phyloP scores from a whole-genome alignment of 2,888 invertebrate genomes.

The Eupithecia tripunctaria region DNA sequence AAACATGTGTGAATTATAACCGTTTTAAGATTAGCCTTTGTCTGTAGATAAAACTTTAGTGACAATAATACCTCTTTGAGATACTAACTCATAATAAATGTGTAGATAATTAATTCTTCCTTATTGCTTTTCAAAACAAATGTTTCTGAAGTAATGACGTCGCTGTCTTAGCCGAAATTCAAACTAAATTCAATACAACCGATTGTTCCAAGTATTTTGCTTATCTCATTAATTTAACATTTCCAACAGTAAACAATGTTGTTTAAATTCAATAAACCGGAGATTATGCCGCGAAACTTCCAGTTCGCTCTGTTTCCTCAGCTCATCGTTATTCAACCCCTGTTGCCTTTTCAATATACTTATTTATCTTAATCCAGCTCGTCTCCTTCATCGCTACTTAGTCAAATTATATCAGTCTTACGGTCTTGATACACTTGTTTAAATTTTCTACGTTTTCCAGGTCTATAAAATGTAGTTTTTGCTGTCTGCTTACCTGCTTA shows the following conservation, averaged over 20 bases:
- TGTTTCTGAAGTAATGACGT: background rate
- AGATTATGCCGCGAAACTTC: conserved; percentile 9
- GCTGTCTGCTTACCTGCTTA: too few relatives aligned
- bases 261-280: conserved; percentile 17
- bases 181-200: background rate
- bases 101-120: background rate
- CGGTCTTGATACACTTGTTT: background rate
- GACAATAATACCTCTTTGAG: background rate
- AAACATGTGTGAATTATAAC: background rate
- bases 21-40: background rate
- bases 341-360: conserved; percentile 19
- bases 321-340: background rate
- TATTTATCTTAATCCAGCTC: conserved; percentile 29
- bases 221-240: conserved; percentile 1
- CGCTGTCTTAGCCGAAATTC: background rate
- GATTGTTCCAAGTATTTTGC: conserved; percentile 3
- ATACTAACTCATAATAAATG: background rate
- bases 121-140: background rate
- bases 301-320: background rate
- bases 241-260: conserved; percentile 5
- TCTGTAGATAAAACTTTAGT: background rate
- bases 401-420: conserved; percentile 7
- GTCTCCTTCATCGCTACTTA: conserved; percentile 25
- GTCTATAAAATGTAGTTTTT: background rate
- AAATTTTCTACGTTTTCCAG: background rate